Conservation (phyloP, 2,113 vertebrate species). For the Lanius collurio region DNA sequence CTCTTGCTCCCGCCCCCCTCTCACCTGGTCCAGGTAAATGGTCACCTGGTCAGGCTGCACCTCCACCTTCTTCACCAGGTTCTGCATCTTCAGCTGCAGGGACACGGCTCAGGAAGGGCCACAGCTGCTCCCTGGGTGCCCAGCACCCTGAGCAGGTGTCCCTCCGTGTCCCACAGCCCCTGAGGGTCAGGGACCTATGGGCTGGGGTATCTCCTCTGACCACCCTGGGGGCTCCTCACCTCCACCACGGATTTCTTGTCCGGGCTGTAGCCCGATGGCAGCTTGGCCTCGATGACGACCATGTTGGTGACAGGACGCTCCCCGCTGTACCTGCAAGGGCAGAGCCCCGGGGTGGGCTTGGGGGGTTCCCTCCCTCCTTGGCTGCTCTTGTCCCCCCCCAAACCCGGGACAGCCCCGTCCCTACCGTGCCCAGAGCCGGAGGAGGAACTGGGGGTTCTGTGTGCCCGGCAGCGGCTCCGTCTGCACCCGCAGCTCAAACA, state of each 20-base stretch:
- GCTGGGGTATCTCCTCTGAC: too few species aligned
- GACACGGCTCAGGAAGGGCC: not conserved
- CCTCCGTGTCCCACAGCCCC: not conserved
- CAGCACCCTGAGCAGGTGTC: not conserved
- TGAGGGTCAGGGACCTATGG: accelerated
- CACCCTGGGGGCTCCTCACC: constrained; percentile 48
- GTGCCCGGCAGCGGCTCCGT: not conserved
- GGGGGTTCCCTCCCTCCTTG: not conserved
- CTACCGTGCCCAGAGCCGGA: constrained; percentile 19
- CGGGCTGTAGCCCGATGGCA: constrained; percentile 76
- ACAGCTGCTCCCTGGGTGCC: not conserved
- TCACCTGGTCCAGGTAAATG: constrained; percentile 55
- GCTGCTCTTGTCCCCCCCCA: not conserved
- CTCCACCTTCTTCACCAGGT: constrained; percentile 52
- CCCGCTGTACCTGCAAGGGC: constrained; percentile 65
- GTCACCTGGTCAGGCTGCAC: constrained; percentile 19
- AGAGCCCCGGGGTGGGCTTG: not conserved
- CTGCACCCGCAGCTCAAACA: not conserved
- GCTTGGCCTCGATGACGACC: constrained; percentile 80
- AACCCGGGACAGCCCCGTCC: accelerated
- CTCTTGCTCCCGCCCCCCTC: not conserved
- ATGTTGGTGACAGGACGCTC: constrained; percentile 77
- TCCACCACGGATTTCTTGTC: constrained; percentile 48
- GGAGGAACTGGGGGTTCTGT: not conserved
- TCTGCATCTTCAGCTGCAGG: constrained; percentile 18